A percentile compares a stretch with the other conserved stretches of the same genome.
Evolutionary conservation across 2,888 invertebrate species (phyloP).

Genomic region (Cosmopolites sordidus): DNA sequence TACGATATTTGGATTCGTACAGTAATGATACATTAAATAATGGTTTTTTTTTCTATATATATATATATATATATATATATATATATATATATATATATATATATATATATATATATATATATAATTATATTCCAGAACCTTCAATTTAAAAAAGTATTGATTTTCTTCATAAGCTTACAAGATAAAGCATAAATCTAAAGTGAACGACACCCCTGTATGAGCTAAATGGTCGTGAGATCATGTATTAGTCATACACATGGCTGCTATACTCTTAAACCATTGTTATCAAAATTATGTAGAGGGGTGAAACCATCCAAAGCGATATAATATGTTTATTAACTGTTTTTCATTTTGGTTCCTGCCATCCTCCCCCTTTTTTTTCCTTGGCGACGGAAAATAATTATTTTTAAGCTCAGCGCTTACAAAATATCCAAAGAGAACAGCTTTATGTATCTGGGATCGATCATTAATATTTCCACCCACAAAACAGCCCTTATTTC

Average conservation of each 20-base stretch:
- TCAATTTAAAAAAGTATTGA: too few species aligned
- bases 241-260: conserved; percentile 47
- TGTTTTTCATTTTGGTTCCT: conserved; percentile 25
- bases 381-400: conserved; percentile 21
- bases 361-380: conserved; percentile 8
- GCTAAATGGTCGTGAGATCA: conserved; percentile 29
- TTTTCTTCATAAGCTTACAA: too few species aligned
- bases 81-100: too few species aligned
- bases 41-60: too few species aligned
- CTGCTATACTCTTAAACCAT: conserved; percentile 35
- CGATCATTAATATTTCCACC: conserved; percentile 23
- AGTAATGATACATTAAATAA: too few species aligned
- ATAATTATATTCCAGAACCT: too few species aligned
- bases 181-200: too few species aligned
- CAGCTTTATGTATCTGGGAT: conserved; percentile 19
- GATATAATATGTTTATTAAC: conserved; percentile 31
- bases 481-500: conserved; percentile 20
- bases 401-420: conserved; percentile 20
- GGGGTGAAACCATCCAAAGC: conserved; percentile 26
- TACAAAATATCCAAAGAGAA: neutral
- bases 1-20: too few species aligned
- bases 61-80: too few species aligned
- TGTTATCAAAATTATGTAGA: conserved; percentile 26
- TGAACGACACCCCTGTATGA: neutral
- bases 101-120: too few species aligned